These are phyloP conservation scores for Ceyx erithaca DNA, from an alignment of 2,797 vertebrate species.

Conservation along the genomic window DNA sequence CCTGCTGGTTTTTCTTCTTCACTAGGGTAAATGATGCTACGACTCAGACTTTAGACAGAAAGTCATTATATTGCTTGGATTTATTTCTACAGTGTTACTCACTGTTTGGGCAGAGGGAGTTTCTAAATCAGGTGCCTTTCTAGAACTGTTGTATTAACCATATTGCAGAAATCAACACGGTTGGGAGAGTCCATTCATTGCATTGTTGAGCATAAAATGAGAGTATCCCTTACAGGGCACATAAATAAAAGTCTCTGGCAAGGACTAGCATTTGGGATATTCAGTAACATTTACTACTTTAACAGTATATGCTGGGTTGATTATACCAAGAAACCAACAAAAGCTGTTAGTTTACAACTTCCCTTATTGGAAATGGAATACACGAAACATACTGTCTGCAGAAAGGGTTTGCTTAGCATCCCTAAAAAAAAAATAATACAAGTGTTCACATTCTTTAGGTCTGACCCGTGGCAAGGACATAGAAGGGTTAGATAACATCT, in stretches of 20 bases:
- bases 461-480: slow-evolving; percentile 83
- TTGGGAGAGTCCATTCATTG: slow-evolving; percentile 37
- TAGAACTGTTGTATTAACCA: slow-evolving; percentile 7
- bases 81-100: slow-evolving; percentile 26
- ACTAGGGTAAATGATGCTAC: not conserved
- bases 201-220: slow-evolving; percentile 50
- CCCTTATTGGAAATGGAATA: slow-evolving; percentile 77
- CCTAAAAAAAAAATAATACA: slow-evolving; percentile 55
- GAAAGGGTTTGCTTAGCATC: slow-evolving; percentile 85
- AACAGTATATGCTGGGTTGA: slow-evolving; percentile 71
- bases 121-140: slow-evolving; percentile 6
- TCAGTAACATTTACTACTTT: slow-evolving; percentile 77
- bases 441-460: slow-evolving; percentile 95
- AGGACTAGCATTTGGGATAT: slow-evolving; percentile 77
- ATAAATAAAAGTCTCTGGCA: slow-evolving; percentile 76
- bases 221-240: slow-evolving; percentile 27
- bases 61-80: slow-evolving; percentile 25
- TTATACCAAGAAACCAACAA: slow-evolving; percentile 74
- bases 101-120: not conserved
- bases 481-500: slow-evolving; percentile 76
- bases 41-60: not conserved
- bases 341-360: slow-evolving; percentile 73
- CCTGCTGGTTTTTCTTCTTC: not conserved
- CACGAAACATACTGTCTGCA: slow-evolving; percentile 73
- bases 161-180: not conserved